Evolutionary conservation across 2,797 vertebrate genomes (phyloP), one percentile per base, ranked within the genome.

Genomic region (Apogon hyalosoma): DNA sequence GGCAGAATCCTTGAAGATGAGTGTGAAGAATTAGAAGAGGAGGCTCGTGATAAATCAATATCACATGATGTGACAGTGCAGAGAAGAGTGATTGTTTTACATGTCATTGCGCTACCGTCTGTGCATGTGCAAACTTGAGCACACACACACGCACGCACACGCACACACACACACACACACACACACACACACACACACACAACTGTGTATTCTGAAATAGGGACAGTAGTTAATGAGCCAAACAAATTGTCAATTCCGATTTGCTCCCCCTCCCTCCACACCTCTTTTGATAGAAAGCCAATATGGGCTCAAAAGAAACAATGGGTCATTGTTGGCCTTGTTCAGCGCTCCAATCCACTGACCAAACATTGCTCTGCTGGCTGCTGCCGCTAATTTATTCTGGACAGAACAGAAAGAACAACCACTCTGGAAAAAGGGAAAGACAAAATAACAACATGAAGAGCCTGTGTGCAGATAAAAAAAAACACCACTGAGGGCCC

Each of bases 191-290:
- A 54, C 51, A 45, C 56, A 13, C 11, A 18, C 33, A 16, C 15
- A 42, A n/a, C 15, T 28, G 18, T 18, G 0, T 59, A 38, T 0
- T 0, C 15, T 28, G 66, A 50, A 73, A 31, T 52, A 58, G 10
- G 39, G 54, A 72, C 55, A 45, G 36, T 52, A 63, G 59, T 57
- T 77, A 77, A 80, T 75, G 77, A 82, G 75, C 66, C 68, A 72
- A 62, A 66, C 40, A 58, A 70, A 59, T 60, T 3, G 40, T 56
- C 84, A 86, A 82, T 55, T 54, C 74, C 68, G 80, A 85, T 80
- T 76, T 83, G 81, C 58, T 58, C 55, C 46, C 45, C 52, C 50
- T 24, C 43, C 49, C 19, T 19, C 39, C 8, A 42, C 68, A 56
- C 45, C 65, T 49, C 38, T 31, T 39, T 51, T 54, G 63, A 66